Evolutionary conservation across 1,140 invertebrate genomes (phyloP).

Genomic region (Drosophila pruinosa): DNA sequence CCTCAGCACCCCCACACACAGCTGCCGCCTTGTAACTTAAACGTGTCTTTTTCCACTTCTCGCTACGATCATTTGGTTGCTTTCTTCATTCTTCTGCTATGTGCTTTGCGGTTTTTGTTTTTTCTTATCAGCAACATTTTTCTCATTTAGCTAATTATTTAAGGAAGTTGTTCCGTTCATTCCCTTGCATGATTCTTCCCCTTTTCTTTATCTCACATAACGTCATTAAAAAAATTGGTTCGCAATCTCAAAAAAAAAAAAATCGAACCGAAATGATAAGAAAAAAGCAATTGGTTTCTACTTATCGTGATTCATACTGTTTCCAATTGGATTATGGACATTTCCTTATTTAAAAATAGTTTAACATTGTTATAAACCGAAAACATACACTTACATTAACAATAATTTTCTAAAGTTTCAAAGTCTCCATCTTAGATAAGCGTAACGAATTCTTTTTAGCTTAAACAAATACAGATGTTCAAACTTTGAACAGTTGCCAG

Average conservation of each 20-base stretch:
- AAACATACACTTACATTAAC: neutral
- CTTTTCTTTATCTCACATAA: slow-evolving; percentile 39
- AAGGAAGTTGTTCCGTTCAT: slow-evolving; percentile 52
- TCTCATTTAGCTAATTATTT: slow-evolving; percentile 69
- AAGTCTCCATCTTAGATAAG: neutral
- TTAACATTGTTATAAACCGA: too few species aligned
- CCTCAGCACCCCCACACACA: neutral
- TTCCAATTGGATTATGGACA: slow-evolving; percentile 1
- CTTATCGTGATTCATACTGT: neutral
- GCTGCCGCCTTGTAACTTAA: neutral
- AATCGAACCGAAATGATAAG: slow-evolving; percentile 27
- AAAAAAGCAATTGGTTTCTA: neutral
- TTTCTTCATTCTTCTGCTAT: slow-evolving; percentile 4
- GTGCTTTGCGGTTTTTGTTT: neutral
- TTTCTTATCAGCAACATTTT: slow-evolving; percentile 54
- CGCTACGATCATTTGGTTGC: slow-evolving; percentile 27
- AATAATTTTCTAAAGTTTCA: neutral
- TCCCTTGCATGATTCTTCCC: neutral
- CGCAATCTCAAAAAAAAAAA: neutral
- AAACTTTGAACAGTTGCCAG: slow-evolving; percentile 53
- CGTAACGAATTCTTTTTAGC: slow-evolving; percentile 16
- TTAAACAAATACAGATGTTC: slow-evolving; percentile 57
- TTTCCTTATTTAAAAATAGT: neutral
- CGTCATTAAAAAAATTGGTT: slow-evolving; percentile 46
- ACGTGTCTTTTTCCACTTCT: slow-evolving; percentile 34